Evolutionary conservation across 2,888 invertebrate species (phyloP), one percentile per base, ranked within the genome.

Genomic region (Tiphia femorata): DNA sequence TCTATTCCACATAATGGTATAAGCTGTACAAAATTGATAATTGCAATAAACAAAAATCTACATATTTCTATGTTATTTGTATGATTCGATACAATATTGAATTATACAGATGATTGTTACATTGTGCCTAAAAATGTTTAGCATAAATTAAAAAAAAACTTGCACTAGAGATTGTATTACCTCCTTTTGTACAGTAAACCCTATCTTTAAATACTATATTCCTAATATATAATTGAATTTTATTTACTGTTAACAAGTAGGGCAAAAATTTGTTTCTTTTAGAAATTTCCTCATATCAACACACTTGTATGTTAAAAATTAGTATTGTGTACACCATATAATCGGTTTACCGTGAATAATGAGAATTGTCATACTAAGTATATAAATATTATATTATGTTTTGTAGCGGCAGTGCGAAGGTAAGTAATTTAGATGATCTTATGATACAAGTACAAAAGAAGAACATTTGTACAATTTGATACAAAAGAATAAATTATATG

Each of bases 401-500:
- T 77, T 68, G 64, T 75, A 76, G 75, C 77, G 82, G 82, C 82
- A 82, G 82, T 82, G 81, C 78, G 71, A 71, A 79, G 76, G 72
- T 79, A 67, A 69, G 66, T 73, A 77, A 76, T 78, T 77, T 77
- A 68, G 67, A 63, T 49, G 53, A 52, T 56, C 49, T 66, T 62
- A 72, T 30, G 43, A 62, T 49, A 67, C 51, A 64, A 58, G 56
- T 48, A 54, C 23, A 49, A 52, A 56, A 51, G 47, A 50, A 58
- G 51, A 58, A 62, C 47, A 62, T 58, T 54, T 58, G 54, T 67
- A 76, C 67, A 73, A 70, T 72, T 73, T 68, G 51, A 62, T 78
- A 79, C 65, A 75, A 76, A 79, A 71, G 43, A 49, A 66, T 57
- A 48, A 60, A 59, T 61, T 70, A 66, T 57, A n/a, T n/a, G n/a